phyloP scores from a whole-genome alignment of 2,888 invertebrate genomes.

The Idaea biselata region DNA sequence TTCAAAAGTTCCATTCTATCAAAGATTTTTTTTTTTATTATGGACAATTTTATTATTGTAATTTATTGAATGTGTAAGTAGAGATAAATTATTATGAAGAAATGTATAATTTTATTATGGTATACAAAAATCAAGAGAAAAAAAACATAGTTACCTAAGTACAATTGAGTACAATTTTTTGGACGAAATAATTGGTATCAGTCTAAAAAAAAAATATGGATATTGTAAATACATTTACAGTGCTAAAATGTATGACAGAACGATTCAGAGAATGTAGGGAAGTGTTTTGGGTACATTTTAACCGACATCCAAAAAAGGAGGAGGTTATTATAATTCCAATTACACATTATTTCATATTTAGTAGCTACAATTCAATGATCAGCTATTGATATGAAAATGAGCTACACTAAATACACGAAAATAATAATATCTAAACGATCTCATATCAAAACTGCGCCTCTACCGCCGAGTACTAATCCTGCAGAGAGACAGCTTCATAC shows the following conservation, averaged over 20 bases:
- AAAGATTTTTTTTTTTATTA: background rate
- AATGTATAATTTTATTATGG: background rate
- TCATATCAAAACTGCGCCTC: background rate
- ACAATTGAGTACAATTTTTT: background rate
- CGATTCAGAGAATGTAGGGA: background rate
- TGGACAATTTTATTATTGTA: background rate
- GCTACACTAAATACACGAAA: conserved; percentile 3
- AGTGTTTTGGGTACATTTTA: background rate
- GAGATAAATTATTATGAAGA: background rate
- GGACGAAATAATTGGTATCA: background rate
- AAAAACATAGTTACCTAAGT: background rate
- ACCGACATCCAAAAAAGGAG: too few species aligned
- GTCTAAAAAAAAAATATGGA: background rate
- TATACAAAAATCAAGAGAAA: background rate
- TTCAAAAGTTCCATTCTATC: background rate
- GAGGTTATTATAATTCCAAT: background rate
- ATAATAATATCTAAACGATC: background rate
- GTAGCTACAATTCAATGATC: background rate
- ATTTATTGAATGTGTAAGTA: background rate
- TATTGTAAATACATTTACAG: background rate
- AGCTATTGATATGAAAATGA: background rate
- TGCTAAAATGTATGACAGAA: background rate
- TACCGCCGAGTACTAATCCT: too few species aligned
- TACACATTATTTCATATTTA: background rate
- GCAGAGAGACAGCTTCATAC: too few species aligned